Percentiles rank a stretch among this genome's conserved stretches.
Conservation (phyloP, 1,140 invertebrate species). For the Hylaeus volcanicus region DNA sequence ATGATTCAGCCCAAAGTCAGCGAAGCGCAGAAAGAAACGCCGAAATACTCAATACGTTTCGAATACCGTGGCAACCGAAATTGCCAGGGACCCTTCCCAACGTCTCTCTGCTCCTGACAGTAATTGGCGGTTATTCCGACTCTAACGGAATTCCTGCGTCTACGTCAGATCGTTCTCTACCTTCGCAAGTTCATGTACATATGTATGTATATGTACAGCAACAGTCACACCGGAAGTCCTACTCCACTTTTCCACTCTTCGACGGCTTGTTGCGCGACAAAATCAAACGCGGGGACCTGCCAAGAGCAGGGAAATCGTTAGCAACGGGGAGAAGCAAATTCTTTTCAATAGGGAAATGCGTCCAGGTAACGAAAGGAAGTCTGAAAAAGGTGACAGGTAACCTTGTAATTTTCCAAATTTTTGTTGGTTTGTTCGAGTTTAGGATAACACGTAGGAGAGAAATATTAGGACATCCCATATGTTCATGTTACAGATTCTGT, state of each 20-base stretch:
- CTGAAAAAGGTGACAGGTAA: not conserved
- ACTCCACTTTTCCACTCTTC: constrained; percentile 9
- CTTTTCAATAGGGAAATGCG: not conserved
- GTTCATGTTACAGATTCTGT: too few species aligned
- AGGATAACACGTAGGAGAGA: too few species aligned
- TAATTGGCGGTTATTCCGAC: constrained; percentile 75
- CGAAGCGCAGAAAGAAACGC: constrained; percentile 29
- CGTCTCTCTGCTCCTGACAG: constrained; percentile 71
- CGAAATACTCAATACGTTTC: constrained; percentile 54
- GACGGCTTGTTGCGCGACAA: constrained; percentile 22
- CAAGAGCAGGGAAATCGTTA: constrained; percentile 18
- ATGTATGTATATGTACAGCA: constrained; percentile 33
- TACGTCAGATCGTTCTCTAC: constrained; percentile 53
- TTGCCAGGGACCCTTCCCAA: constrained; percentile 50
- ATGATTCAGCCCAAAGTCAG: constrained; percentile 41
- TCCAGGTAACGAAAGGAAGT: not conserved
- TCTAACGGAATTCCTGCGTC: constrained; percentile 63
- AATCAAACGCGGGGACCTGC: constrained; percentile 4
- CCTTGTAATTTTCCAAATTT: too few species aligned
- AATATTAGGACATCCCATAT: too few species aligned
- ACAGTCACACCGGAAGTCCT: constrained; percentile 27
- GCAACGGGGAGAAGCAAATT: not conserved
- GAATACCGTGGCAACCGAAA: constrained; percentile 60
- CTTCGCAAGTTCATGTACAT: constrained; percentile 25
- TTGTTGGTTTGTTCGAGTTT: too few species aligned